These are phyloP conservation scores for Gonatopus flavifemur DNA, from an alignment of 1,140 invertebrate species.

Conservation along the genomic window DNA sequence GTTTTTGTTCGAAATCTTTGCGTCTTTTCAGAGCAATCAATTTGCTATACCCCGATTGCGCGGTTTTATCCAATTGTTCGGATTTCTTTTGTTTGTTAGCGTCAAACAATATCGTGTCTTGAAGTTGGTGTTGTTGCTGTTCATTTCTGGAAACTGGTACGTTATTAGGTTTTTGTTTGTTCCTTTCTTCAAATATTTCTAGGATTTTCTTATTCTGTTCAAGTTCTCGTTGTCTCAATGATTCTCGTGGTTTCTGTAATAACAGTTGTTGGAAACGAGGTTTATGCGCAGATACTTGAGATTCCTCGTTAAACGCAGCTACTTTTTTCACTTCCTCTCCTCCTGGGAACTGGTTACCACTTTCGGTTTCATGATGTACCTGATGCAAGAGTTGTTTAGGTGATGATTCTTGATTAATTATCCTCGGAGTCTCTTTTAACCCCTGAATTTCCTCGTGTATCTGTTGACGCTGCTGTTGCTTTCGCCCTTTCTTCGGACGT, in stretches of 20 bases:
- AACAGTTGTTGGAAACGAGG: slow-evolving; percentile 41
- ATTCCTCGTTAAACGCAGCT: slow-evolving; percentile 39
- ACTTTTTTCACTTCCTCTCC: slow-evolving; percentile 45
- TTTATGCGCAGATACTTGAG: slow-evolving; percentile 47
- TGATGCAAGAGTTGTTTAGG: slow-evolving; percentile 53
- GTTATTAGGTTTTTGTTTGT: too few species aligned
- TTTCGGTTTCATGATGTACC: slow-evolving; percentile 51
- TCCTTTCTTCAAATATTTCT: slow-evolving; percentile 42
- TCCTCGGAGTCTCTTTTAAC: slow-evolving; percentile 33
- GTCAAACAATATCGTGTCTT: too few species aligned
- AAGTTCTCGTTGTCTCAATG: slow-evolving; percentile 42
- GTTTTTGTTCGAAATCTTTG: too few species aligned
- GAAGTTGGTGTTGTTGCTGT: too few species aligned
- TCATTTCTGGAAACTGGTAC: too few species aligned
- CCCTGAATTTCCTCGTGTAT: slow-evolving; percentile 50
- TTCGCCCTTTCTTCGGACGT: slow-evolving; percentile 39
- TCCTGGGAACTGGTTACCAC: slow-evolving; percentile 40
- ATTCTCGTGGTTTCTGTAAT: slow-evolving; percentile 41
- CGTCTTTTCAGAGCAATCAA: too few species aligned
- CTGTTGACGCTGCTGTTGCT: slow-evolving; percentile 49
- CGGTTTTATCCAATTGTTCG: too few species aligned
- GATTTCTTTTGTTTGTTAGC: too few species aligned
- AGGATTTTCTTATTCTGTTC: slow-evolving; percentile 48
- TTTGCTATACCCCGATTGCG: too few species aligned
- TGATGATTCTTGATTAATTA: slow-evolving; percentile 46